A percentile compares a stretch with the other conserved stretches of the same genome.
Evolutionary conservation across 1,140 invertebrate species (phyloP).

Genomic region (Galleria mellonella): DNA sequence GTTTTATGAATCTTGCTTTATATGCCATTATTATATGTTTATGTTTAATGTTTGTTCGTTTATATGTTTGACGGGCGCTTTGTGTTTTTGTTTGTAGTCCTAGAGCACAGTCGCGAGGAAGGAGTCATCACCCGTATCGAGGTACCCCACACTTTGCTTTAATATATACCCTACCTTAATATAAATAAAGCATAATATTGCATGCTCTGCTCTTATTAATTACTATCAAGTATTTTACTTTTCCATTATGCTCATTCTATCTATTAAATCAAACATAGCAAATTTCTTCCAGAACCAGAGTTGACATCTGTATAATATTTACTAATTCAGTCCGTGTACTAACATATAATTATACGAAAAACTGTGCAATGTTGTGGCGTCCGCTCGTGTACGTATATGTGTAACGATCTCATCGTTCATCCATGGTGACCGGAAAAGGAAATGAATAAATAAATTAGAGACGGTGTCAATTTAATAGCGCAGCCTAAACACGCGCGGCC

Average conservation of each 20-base stretch:
- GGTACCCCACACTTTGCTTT: conserved; percentile 70
- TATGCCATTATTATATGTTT: conserved; percentile 30
- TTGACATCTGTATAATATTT: too few relatives aligned
- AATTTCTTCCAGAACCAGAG: too few relatives aligned
- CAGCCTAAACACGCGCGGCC: conserved; percentile 37
- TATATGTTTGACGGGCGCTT: conserved; percentile 69
- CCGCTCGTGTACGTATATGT: conserved; percentile 44
- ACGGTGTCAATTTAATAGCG: conserved; percentile 11
- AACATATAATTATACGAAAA: conserved; percentile 15
- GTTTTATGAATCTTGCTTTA: conserved; percentile 16
- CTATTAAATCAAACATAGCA: background rate
- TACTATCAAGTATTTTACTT: conserved; percentile 2
- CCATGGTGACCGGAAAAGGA: background rate
- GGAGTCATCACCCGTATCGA: conserved; percentile 73
- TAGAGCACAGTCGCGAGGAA: conserved; percentile 74
- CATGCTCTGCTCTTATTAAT: conserved; percentile 3
- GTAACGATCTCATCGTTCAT: conserved; percentile 5
- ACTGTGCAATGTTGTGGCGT: conserved; percentile 59
- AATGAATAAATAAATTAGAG: conserved; percentile 3
- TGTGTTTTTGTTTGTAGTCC: conserved; percentile 73
- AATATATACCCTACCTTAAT: conserved; percentile 26
- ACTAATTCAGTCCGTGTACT: conserved; percentile 9
- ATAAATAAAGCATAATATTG: conserved; percentile 9
- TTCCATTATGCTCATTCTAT: conserved; percentile 1
- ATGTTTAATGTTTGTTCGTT: conserved; percentile 43